These are phyloP conservation scores for Boloria euphrosyne DNA, from an alignment of 2,888 invertebrate genomes.

Conservation along the genomic window DNA sequence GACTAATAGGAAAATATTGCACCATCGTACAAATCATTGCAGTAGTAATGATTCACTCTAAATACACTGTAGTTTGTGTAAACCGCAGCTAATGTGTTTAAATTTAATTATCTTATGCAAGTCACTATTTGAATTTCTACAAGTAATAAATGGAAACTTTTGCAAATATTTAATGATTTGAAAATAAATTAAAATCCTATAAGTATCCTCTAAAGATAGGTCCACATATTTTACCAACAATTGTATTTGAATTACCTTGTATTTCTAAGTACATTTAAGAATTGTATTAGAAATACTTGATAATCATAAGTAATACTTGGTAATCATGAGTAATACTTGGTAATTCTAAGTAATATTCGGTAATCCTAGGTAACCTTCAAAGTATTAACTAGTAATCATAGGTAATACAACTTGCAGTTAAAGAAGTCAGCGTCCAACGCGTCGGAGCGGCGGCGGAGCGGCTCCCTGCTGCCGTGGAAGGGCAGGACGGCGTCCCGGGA, in stretches of 20 bases:
- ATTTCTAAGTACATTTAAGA: too few relatives aligned
- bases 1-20: background rate
- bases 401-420: constrained; percentile 71
- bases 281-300: too few relatives aligned
- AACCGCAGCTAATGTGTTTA: too few relatives aligned
- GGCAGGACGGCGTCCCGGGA: constrained; percentile 87
- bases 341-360: too few relatives aligned
- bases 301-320: too few relatives aligned
- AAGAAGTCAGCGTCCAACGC: constrained; percentile 93
- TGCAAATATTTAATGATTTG: too few relatives aligned
- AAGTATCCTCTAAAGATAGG: too few relatives aligned
- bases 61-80: background rate
- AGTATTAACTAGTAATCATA: background rate
- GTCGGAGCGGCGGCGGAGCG: constrained; percentile 93
- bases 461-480: constrained; percentile 93
- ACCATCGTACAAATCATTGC: background rate
- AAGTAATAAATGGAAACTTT: background rate
- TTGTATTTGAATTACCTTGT: too few relatives aligned
- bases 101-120: background rate
- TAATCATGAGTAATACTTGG: too few relatives aligned
- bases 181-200: too few relatives aligned
- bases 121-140: background rate
- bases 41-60: constrained; percentile 4
- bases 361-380: background rate
- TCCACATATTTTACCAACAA: too few relatives aligned